Base-by-base conservation (phyloP, 2,797 vertebrate species). In the Kryptopterus vitreolus region DNA sequence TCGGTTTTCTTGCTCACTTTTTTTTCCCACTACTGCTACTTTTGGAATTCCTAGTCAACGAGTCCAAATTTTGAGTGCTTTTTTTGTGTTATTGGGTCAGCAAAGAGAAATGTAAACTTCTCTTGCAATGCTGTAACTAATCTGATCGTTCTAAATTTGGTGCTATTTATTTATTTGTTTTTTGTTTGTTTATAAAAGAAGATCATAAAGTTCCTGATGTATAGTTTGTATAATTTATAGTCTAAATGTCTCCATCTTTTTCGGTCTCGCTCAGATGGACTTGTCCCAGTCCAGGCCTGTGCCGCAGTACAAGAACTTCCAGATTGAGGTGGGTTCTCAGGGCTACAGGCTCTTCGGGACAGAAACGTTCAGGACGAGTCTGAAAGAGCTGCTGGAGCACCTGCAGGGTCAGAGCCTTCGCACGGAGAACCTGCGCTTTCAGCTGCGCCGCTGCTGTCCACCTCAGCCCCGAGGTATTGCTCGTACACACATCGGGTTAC, bases 271-370 rank as follows among this genome's bases (percentile, higher is more conserved):
- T 61, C 66, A 93, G 91, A 20, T 85, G 2, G 87, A 92, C 76
- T 46, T 87, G 33, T 87, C 7, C 46, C 85, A 91, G 12, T 83
- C 85, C 50, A 90, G 85, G 35, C 53, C 85, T 4, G 76, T 90
- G 33, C 88, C 82, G 7, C 96, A 96, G 85, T 97, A 97, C 84
- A 99, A 99, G 91, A 98, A 99, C 92, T 99, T 99, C 89, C 97
- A 98, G 92, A 96, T 99, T 0, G 96, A 98, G 77, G 93, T 96
- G 72, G 1, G 33, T 4, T 78, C 91, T 18, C 89, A 92, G 0
- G 93, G 89, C 0, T 98, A 93, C 85, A 91, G 92, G 68, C 90
- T 99, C 5, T 92, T 94, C 0, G 97, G 97, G 72, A 98, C 96
- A 0, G 94, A 93, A 4, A 95, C 91, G 0, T 82, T 89, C 48